Base-by-base conservation (phyloP, 2,797 vertebrate genomes). In the Nannoperca obscura region DNA sequence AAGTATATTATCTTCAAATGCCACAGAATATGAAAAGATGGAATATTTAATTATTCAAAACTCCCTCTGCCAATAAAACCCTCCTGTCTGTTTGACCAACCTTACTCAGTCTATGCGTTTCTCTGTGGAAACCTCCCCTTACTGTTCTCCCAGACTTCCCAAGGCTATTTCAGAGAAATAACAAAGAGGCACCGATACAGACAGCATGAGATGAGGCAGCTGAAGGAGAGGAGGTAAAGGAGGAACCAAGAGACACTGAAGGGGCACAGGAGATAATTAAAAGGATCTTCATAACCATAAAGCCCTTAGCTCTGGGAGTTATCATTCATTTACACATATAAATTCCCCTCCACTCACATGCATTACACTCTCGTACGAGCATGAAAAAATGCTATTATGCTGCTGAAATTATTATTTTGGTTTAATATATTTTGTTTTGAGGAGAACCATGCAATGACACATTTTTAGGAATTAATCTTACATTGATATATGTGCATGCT, bases 191-290 rank as follows among this genome's bases (percentile, higher is more conserved):
- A 44, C 77, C 88, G 85, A 91, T 67, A 84, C 80, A 88, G 82
- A 79, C 81, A 20, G 83, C 61, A 52, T 74, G 67, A 87, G 63
- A 88, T 73, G 80, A 87, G 74, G 72, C n/a, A 83, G 85, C 85
- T 73, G 78, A 81, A 76, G 42, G 55, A 74, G 62, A 73, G 74
- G 80, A 86, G 84, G 81, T 86, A 83, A 65, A 85, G 71, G 63
- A 72, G 88, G 6, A 86, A 81, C 47, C 71, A 50, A 71, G 68
- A 88, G 77, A 84, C 46, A 64, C 38, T 17, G 65, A 78, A 74
- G 80, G 83, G 85, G 55, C 73, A 83, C 57, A 75, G 47, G 60
- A 92, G 84, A 92, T 92, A 91, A 91, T 93, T 93, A 91, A 91
- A 90, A 90, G 57, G 80, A 92, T 88, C 57, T 89, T 86, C 68